Percentiles rank a stretch among this genome's conserved stretches.
These are phyloP conservation scores for Ephialtes manifestator DNA, from an alignment of 2,888 invertebrate species.

Conservation along the genomic window DNA sequence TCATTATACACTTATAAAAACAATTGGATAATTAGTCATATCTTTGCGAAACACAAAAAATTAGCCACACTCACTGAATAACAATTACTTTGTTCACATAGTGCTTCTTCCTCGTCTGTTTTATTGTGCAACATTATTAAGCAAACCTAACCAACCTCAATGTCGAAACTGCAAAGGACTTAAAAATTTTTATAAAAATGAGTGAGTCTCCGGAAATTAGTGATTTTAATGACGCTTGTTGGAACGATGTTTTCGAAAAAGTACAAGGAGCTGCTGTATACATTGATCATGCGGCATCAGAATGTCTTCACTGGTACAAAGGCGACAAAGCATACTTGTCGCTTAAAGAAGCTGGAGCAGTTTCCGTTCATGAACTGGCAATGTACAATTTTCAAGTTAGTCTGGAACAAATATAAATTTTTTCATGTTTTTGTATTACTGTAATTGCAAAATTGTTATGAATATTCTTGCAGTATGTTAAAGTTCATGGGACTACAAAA, in stretches of 20 bases:
- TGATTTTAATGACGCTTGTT: constrained; percentile 87
- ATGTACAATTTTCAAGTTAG: constrained; percentile 83
- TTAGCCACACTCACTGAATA: background rate
- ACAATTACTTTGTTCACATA: background rate
- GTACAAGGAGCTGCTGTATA: constrained; percentile 89
- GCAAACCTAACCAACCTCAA: background rate
- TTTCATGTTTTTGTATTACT: background rate
- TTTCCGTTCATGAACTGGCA: constrained; percentile 89
- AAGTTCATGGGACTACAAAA: constrained; percentile 84
- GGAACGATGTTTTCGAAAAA: constrained; percentile 88
- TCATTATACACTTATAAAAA: background rate
- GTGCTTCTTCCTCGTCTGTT: background rate
- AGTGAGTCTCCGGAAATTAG: constrained; percentile 51
- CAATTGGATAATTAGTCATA: background rate
- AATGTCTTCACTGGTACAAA: constrained; percentile 91
- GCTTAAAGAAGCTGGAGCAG: constrained; percentile 88
- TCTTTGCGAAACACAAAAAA: background rate
- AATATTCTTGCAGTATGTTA: constrained; percentile 82
- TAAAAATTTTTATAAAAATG: constrained; percentile 50
- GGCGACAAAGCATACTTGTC: constrained; percentile 87
- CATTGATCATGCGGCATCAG: constrained; percentile 89
- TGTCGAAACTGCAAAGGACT: background rate
- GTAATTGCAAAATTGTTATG: background rate
- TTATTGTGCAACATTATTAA: background rate
- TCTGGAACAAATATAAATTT: background rate